These are phyloP conservation scores for Nesogale talazaci DNA, from an alignment of 2,113 vertebrate species.

Conservation along the genomic window DNA sequence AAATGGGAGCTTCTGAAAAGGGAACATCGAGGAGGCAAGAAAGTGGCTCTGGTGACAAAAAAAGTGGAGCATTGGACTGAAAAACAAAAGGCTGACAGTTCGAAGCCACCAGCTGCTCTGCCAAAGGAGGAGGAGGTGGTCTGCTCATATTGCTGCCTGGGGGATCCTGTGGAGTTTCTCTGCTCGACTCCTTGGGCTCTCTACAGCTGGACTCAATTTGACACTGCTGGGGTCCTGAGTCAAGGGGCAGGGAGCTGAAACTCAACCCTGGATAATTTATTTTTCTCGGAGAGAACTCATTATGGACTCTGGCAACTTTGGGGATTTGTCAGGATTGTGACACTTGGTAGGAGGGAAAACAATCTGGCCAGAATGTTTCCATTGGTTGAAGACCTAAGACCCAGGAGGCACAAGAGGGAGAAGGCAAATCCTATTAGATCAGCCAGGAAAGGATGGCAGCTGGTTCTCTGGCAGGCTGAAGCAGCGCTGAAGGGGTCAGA, in stretches of 20 bases:
- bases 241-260: background rate
- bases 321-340: background rate
- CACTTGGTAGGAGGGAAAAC: background rate
- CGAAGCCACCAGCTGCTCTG: too few species aligned
- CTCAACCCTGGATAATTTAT: background rate
- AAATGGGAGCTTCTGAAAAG: background rate
- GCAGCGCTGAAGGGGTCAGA: slow-evolving; percentile 6
- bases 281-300: background rate
- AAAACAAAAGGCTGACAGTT: too few species aligned
- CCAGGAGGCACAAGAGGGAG: background rate
- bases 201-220: too few species aligned
- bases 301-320: background rate
- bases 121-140: too few species aligned
- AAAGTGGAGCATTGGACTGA: too few species aligned
- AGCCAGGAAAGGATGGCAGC: slow-evolving; percentile 61
- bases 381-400: background rate
- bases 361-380: background rate
- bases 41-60: too few species aligned
- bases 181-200: too few species aligned
- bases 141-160: too few species aligned
- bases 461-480: slow-evolving; percentile 45
- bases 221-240: background rate
- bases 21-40: background rate
- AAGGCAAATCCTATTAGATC: slow-evolving; percentile 57
- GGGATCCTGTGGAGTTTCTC: too few species aligned